A percentile compares a stretch with the other conserved stretches of the same genome.
Conservation (phyloP, 2,888 invertebrate species). For the Venusia cambrica region DNA sequence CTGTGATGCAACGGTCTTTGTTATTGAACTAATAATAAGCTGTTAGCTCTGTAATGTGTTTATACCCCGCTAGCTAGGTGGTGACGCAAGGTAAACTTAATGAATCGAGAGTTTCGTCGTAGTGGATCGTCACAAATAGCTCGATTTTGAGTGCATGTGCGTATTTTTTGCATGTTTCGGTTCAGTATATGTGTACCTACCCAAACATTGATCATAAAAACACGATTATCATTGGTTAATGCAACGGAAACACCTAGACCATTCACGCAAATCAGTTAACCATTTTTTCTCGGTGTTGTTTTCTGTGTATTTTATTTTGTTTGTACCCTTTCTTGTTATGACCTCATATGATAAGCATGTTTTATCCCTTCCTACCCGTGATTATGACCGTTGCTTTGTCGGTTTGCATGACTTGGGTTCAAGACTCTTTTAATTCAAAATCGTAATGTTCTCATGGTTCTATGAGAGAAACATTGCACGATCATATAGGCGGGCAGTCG, state of each 20-base stretch:
- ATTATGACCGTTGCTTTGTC: constrained; percentile 57
- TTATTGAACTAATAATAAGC: constrained; percentile 17
- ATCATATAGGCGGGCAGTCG: constrained; percentile 67
- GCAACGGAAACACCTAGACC: constrained; percentile 37
- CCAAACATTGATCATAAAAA: constrained; percentile 39
- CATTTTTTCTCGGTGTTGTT: constrained; percentile 46
- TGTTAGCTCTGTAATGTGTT: constrained; percentile 35
- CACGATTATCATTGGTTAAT: constrained; percentile 41
- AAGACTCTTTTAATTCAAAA: constrained; percentile 50
- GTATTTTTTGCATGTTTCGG: constrained; percentile 51
- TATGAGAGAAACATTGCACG: constrained; percentile 58
- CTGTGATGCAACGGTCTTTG: constrained; percentile 38
- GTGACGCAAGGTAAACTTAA: constrained; percentile 50
- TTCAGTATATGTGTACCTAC: constrained; percentile 37
- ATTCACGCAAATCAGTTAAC: constrained; percentile 38
- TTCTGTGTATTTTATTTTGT: constrained; percentile 47
- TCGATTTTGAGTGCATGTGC: constrained; percentile 51
- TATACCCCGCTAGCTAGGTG: constrained; percentile 50
- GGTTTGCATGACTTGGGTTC: constrained; percentile 73
- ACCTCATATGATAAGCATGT: constrained; percentile 77
- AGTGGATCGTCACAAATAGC: constrained; percentile 38
- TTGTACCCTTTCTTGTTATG: constrained; percentile 37
- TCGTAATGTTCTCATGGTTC: constrained; percentile 43
- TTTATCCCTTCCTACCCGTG: constrained; percentile 44
- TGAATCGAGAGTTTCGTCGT: constrained; percentile 42